A percentile compares a stretch with the other conserved stretches of the same genome.
phyloP scores from a whole-genome alignment of 2,888 invertebrate genomes.

The Aricia artaxerxes region DNA sequence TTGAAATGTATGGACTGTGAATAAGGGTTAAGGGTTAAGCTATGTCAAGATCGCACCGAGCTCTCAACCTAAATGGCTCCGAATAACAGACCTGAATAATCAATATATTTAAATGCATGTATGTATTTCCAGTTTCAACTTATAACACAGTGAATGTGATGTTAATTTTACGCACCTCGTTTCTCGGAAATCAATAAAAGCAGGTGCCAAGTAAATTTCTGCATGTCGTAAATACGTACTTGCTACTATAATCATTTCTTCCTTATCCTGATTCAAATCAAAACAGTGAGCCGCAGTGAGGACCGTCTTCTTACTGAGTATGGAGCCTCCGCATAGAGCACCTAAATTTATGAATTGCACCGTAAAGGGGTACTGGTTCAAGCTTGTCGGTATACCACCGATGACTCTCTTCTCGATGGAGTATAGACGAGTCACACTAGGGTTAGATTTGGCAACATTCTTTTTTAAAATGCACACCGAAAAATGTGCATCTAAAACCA shows the following conservation, averaged over 20 bases:
- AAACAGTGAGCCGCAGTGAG: constrained; percentile 57
- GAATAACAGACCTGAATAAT: not conserved
- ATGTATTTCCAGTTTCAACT: not conserved
- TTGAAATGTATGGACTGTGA: not conserved
- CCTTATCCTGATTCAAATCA: constrained; percentile 47
- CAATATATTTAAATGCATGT: not conserved
- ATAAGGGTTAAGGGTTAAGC: not conserved
- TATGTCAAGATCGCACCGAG: not conserved
- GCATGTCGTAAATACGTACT: constrained; percentile 42
- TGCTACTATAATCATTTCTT: constrained; percentile 50
- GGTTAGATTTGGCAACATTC: constrained; percentile 43
- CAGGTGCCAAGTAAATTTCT: no score
- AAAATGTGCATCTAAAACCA: constrained; percentile 32
- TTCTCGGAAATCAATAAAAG: no score
- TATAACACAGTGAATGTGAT: no score
- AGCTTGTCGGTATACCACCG: constrained; percentile 43
- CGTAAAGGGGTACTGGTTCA: constrained; percentile 46
- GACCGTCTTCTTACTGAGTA: constrained; percentile 48
- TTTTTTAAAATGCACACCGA: constrained; percentile 47
- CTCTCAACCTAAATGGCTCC: not conserved
- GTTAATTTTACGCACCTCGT: no score
- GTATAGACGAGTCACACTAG: constrained; percentile 12
- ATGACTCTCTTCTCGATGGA: constrained; percentile 44
- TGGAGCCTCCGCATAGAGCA: constrained; percentile 49
- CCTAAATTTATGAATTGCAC: constrained; percentile 51